These are phyloP conservation scores for Acrobasis repandana DNA, from an alignment of 2,888 invertebrate species.

Conservation along the genomic window DNA sequence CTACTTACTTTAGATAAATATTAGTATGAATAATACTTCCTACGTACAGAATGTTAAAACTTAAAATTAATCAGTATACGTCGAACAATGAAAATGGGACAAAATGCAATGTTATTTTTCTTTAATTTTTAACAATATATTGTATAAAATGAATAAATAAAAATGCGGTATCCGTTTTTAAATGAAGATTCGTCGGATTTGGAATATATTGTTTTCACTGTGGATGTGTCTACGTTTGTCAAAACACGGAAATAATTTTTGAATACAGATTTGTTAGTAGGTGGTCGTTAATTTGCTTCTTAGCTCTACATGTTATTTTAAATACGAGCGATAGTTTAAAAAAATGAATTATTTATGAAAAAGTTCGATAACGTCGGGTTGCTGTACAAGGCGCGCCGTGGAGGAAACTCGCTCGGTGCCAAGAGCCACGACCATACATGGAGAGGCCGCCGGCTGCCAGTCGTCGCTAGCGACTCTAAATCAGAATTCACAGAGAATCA, in stretches of 20 bases:
- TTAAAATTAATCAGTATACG: too few relatives aligned
- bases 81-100: too few relatives aligned
- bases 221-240: too few relatives aligned
- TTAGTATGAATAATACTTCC: too few relatives aligned
- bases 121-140: too few relatives aligned
- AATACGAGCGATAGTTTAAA: conserved; percentile 1
- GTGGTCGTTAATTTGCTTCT: neutral
- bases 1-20: too few relatives aligned
- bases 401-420: conserved; percentile 44
- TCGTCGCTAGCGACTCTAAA: conserved; percentile 51
- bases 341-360: conserved; percentile 12
- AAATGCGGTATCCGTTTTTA: too few relatives aligned
- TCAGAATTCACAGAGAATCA: conserved; percentile 37
- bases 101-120: too few relatives aligned
- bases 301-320: neutral
- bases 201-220: too few relatives aligned
- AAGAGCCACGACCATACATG: conserved; percentile 68
- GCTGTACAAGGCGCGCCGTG: conserved; percentile 57
- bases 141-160: too few relatives aligned
- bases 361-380: conserved; percentile 26
- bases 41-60: too few relatives aligned
- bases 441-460: conserved; percentile 59
- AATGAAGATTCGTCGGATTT: too few relatives aligned
- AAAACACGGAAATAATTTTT: neutral
- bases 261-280: neutral